Conservation (phyloP, 2,113 vertebrate species). For the Eurystomus gularis region DNA sequence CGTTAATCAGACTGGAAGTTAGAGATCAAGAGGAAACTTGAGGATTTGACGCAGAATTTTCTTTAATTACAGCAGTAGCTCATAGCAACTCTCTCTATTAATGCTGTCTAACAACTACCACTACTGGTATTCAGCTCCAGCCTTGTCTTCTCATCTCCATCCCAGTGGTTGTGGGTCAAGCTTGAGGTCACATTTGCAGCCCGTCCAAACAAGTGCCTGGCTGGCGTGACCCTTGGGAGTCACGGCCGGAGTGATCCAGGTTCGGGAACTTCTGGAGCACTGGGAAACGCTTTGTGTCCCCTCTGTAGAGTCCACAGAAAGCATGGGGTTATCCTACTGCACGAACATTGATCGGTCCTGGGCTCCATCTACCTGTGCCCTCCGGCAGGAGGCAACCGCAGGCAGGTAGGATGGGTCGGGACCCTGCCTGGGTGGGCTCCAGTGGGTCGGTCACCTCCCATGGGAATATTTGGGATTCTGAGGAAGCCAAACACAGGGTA, state of each 20-base stretch:
- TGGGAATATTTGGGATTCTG: background rate
- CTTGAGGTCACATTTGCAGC: background rate
- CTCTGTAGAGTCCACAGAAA: background rate
- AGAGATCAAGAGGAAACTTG: background rate
- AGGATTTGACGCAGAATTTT: background rate
- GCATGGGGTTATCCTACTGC: accelerated
- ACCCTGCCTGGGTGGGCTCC: background rate
- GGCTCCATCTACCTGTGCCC: background rate
- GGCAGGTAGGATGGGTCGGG: background rate
- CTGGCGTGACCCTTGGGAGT: background rate
- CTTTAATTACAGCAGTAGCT: background rate
- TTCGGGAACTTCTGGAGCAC: background rate
- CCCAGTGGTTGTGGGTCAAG: background rate
- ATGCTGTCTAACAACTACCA: background rate
- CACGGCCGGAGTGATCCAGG: background rate
- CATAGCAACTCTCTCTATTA: background rate
- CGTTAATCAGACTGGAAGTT: background rate
- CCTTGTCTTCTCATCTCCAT: background rate
- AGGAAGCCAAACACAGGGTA: background rate
- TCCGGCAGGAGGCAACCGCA: accelerated
- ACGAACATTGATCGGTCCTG: background rate
- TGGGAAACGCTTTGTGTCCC: background rate
- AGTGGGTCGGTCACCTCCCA: accelerated
- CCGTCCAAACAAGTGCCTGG: background rate
- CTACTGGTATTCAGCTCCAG: background rate